Evolutionary conservation across 1,140 invertebrate genomes (phyloP), one percentile per base, ranked within the genome.

Genomic region (Goniozus legneri): DNA sequence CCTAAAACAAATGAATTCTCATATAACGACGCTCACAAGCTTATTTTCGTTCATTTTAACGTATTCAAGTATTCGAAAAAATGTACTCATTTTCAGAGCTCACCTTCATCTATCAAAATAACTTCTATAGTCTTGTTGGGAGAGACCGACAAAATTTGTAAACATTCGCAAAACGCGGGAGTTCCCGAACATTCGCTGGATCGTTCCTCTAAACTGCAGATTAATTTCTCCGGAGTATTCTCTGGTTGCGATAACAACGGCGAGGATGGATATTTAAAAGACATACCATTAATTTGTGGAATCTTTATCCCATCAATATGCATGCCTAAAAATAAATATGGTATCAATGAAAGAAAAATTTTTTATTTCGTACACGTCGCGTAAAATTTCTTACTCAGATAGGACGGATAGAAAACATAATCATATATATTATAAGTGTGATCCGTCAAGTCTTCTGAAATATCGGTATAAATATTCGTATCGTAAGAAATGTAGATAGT

Each of bases 261-360:
- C 2, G 64, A 68, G 15, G 62, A 40, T 0, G 64, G 65, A 52
- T 68, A 68, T n/a, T 66, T 63, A 31, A 68, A 68, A 6, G 62
- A 58, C 48, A 68, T 56, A 14, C 34, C 35, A 42, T 64, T 65
- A 12, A 68, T 54, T 54, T 68, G 65, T 0, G 55, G 38, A 6
- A 67, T 40, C 19, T 19, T 52, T 12, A 14, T 39, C 6, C 21
- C 50, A 8, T 36, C 46, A 20, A 33, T 34, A 0, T 31, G 20
- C 1, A 47, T 32, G 31, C 52, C 62, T 65, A 27, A 32, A 51
- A 52, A 37, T 20, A 39, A 6, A n/a, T n/a, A n/a, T n/a, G n/a
- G n/a, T n/a, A n/a, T n/a, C n/a, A n/a, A n/a, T n/a, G n/a, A n/a
- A n/a, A n/a, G n/a, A n/a, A n/a, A n/a, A n/a, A n/a, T n/a, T n/a